These are phyloP conservation scores for Monarcha castaneiventris DNA, from an alignment of 2,113 vertebrate genomes.

Conservation along the genomic window DNA sequence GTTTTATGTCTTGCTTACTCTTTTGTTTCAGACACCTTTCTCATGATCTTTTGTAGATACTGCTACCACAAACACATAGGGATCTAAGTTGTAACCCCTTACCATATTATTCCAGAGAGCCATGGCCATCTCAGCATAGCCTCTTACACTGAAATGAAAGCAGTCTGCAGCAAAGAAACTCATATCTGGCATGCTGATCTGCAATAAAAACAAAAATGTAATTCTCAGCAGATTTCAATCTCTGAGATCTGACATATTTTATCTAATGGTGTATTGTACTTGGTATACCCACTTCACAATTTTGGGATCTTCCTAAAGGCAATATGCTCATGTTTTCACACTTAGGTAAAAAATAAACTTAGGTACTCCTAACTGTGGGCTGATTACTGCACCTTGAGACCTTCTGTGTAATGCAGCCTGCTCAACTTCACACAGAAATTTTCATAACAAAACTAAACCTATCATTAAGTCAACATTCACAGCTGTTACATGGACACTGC, in stretches of 20 bases:
- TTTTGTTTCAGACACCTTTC: background rate
- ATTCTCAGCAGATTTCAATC: background rate
- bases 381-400: background rate
- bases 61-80: background rate
- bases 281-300: background rate
- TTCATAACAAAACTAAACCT: background rate
- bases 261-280: background rate
- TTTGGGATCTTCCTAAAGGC: background rate
- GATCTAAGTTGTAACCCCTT: background rate
- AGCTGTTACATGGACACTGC: background rate
- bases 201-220: conserved; percentile 9
- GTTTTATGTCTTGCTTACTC: background rate
- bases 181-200: conserved; percentile 77
- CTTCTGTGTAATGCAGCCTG: background rate
- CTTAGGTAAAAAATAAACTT: background rate
- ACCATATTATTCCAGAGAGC: conserved; percentile 97
- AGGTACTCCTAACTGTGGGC: background rate
- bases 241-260: background rate
- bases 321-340: background rate
- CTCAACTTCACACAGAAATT: background rate
- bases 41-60: background rate
- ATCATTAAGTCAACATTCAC: background rate
- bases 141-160: conserved; percentile 86
- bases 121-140: conserved; percentile 86
- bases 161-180: conserved; percentile 89